Base-by-base conservation (phyloP, 2,888 invertebrate species). In the Rutpela maculata region DNA sequence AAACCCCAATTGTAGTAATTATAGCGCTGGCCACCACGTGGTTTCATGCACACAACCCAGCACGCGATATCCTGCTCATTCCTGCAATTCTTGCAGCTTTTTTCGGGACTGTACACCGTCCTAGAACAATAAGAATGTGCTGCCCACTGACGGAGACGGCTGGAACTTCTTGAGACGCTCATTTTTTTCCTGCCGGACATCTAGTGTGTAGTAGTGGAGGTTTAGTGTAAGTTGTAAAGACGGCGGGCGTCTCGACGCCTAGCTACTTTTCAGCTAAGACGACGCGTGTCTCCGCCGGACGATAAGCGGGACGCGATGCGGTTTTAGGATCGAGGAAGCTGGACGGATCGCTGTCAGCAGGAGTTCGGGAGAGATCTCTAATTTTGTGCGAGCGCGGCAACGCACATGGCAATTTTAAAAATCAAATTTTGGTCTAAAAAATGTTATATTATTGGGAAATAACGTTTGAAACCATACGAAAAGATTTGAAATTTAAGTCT, bases 201-300 rank as follows among this genome's bases (percentile, higher is more conserved):
- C 89, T 89, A 88, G 89, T 87, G 89, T 87, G 87, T 87, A 86
- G 88, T 88, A 89, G 88, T 86, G 79, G 87, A 89, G 88, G 84
- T 72, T 72, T 71, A 65, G 75, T 70, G 65, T n/a, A 63, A 74
- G 76, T 62, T 59, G 74, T 57, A 56, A 65, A 70, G 76, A 73
- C 78, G 78, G 38, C 65, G 68, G 75, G 82, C 85, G 83, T 83
- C 84, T 71, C 80, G 84, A 81, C 78, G 82, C 77, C 62, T 18
- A 63, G 73, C 62, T 65, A 74, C 73, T 17, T 59, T 75, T 15
- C 43, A 9, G 50, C 63, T 50, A 72, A 50, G 26, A 50, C 72
- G 72, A 26, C 72, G 62, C 63, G 72, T 55, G 70, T 60, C 70
- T 69, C 70, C 60, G 38, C 65, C 43, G 22, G 12, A 43, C 65